Evolutionary conservation across 2,888 invertebrate species (phyloP), one percentile per base, ranked within the genome.

Genomic region (Ormyrus labotus): DNA sequence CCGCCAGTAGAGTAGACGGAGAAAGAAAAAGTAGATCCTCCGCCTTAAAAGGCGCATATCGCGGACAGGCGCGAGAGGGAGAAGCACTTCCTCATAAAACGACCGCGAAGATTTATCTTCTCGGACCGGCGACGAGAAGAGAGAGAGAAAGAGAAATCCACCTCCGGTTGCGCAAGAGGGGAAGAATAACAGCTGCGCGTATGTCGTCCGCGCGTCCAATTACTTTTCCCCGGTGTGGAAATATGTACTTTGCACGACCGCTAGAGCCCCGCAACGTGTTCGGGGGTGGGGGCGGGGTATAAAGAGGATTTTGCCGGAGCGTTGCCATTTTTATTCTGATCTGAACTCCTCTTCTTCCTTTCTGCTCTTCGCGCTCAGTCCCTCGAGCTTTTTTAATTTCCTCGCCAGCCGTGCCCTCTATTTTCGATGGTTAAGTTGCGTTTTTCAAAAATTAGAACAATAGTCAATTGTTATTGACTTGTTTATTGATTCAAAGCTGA

Each of bases 71-170:
- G 11, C 5, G 47, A 9, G 67, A 65, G 34, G 74, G 67, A 63
- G 72, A 13, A 13, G 84, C 82, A 83, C 83, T 85, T 84, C 83
- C 84, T 85, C 85, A 86, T 85, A 85, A 85, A 86, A 83, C 84
- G 83, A 84, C 84, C 84, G 72, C 83, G 84, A 86, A 87, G 87
- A 89, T 89, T 89, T 89, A 89, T 89, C 87, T 87, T 83, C 19
- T 82, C 72, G 84, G 85, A 83, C 86, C 87, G 85, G 86, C 85
- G 85, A 85, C 67, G 67, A 57, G 47, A 68, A 70, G 47, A 47
- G 84, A 84, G 76, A 72, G 57, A 71, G 81, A 81, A 82, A 82
- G 65, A 80, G 70, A 57, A 19, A 83, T 82, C 75, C 82, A 80
- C 82, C 81, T 53, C 65, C 61, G 78, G 71, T 71, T 1, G 19